Base-by-base conservation (phyloP, 1,140 invertebrate species). In the Heliconius eleuchia region DNA sequence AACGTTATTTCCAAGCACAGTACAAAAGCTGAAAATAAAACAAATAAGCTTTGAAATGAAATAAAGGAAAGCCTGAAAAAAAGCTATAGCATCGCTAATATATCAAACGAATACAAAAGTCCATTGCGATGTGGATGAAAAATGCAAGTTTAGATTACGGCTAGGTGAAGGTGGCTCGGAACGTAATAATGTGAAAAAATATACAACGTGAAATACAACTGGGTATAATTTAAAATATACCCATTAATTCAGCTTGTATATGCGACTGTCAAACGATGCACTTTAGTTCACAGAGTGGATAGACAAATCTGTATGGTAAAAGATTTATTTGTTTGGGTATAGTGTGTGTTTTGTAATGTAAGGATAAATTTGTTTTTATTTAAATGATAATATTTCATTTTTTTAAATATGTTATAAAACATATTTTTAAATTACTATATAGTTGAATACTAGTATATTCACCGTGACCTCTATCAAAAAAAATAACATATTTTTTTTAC, bases 201-300 rank as follows among this genome's bases (percentile, higher is more conserved):
- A 88, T 84, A 87, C 82, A 87, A 84, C 83, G 81, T 87, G 84
- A 86, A 88, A 86, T 86, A 88, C 76, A 27, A 66, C 60, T 23
- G 79, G 80, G 85, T 84, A 91, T 90, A 91, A 92, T 93, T 94
- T 93, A 92, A 86, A 94, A 92, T 91, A 93, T 88, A 90, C 88
- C 87, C 89, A 92, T 93, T 92, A 92, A 92, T 94, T 89, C 89
- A 84, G 83, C 85, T 87, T 85, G 83, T 84, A 80, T 86, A 84
- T 86, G 83, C 80, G 77, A 82, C 85, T 90, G 91, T 92, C 88
- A 88, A 88, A 81, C 52, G 78, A 37, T 42, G 89, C 86, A 27
- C 60, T 66, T 66, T 66, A 66, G 23, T 66, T 66, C 23, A 30
- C n/a, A 30, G 23, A 66, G 23, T 66, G 60, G 9, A 27, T 66